These are phyloP conservation scores for Asarcornis scutulata DNA, from an alignment of 2,113 vertebrate species.

Conservation along the genomic window DNA sequence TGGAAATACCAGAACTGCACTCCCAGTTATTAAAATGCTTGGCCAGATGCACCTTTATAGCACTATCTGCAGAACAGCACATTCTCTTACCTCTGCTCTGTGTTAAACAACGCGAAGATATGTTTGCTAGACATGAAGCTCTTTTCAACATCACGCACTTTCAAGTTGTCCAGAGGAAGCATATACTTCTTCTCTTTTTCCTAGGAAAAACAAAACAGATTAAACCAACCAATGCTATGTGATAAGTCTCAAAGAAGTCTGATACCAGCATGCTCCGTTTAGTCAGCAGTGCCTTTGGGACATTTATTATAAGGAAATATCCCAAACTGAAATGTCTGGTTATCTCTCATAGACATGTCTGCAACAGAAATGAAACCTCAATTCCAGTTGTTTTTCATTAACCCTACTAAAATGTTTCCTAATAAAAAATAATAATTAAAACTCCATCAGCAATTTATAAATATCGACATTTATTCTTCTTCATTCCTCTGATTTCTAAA, in stretches of 20 bases:
- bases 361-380: constrained; percentile 9
- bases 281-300: neutral
- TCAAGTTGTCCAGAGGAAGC: constrained; percentile 96
- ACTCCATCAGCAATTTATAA: constrained; percentile 64
- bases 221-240: neutral
- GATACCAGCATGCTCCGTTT: neutral
- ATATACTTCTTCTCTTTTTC: constrained; percentile 96
- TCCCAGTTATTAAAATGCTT: neutral
- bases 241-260: neutral
- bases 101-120: constrained; percentile 96
- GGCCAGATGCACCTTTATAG: neutral
- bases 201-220: constrained; percentile 67
- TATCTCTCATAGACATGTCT: neutral
- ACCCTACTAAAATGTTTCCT: constrained; percentile 55
- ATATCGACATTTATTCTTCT: constrained; percentile 62
- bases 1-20: neutral
- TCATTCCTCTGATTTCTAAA: neutral
- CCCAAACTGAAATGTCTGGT: neutral
- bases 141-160: constrained; percentile 95
- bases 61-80: constrained; percentile 55
- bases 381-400: constrained; percentile 22
- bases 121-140: constrained; percentile 99
- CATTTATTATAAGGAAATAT: neutral
- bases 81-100: constrained; percentile 89
- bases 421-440: constrained; percentile 15